Evolutionary conservation across 2,888 invertebrate species (phyloP).

Genomic region (Rhingia rostrata): DNA sequence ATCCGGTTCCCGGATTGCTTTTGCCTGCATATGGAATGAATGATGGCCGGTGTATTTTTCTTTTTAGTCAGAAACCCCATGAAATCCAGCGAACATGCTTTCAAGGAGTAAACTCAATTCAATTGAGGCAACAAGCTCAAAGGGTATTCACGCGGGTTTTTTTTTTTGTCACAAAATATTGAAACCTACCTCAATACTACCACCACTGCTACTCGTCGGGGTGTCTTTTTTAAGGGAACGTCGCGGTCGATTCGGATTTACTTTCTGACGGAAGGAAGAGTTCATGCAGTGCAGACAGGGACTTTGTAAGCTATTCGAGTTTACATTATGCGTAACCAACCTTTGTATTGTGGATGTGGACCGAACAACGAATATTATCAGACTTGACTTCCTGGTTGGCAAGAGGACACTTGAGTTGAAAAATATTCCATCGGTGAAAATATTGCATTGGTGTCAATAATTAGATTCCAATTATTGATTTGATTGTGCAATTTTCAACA

Average conservation of each 20-base stretch:
- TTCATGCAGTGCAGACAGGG: background rate
- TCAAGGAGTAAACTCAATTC: slow-evolving; percentile 13
- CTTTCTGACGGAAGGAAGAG: slow-evolving; percentile 16
- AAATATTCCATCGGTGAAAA: background rate
- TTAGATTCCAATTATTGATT: too few species aligned
- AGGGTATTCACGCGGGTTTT: background rate
- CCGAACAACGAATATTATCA: background rate
- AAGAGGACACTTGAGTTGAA: background rate
- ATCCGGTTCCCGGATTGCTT: slow-evolving; percentile 10
- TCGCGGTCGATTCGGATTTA: background rate
- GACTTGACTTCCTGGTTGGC: background rate
- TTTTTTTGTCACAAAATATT: background rate
- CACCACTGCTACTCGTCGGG: background rate
- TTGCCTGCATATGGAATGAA: slow-evolving; percentile 2
- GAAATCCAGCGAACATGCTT: slow-evolving; percentile 20
- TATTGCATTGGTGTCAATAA: too few species aligned
- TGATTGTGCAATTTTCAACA: too few species aligned
- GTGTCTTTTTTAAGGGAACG: background rate
- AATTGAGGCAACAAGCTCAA: background rate
- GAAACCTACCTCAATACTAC: background rate
- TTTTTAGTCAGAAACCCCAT: slow-evolving; percentile 26
- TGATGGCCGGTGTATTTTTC: slow-evolving; percentile 44
- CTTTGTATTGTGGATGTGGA: slow-evolving; percentile 9
- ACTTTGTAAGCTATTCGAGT: slow-evolving; percentile 16
- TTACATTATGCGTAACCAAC: slow-evolving; percentile 12